These are phyloP conservation scores for Lepisosteus oculatus DNA, from an alignment of 2,113 vertebrate species.

Conservation along the genomic window DNA sequence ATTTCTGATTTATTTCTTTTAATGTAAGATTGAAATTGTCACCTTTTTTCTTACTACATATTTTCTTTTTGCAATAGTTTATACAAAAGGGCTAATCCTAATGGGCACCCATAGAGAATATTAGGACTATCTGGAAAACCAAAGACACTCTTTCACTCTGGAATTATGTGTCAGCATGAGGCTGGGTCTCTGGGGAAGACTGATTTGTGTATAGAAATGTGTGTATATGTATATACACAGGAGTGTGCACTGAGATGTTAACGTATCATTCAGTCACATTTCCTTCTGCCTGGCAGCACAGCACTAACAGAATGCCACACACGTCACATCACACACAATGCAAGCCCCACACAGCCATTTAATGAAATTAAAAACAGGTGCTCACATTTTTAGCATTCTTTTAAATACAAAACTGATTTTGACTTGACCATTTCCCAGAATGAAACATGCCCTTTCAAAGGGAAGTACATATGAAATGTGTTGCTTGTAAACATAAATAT, in stretches of 20 bases:
- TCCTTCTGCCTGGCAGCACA: constrained; percentile 38
- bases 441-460: constrained; percentile 54
- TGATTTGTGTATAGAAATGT: constrained; percentile 48
- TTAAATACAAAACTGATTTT: constrained; percentile 63
- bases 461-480: constrained; percentile 52
- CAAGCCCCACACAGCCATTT: constrained; percentile 22
- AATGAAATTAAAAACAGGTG: constrained; percentile 74
- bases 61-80: too few species aligned
- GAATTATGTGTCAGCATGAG: constrained; percentile 26
- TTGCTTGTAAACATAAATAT: constrained; percentile 57
- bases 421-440: constrained; percentile 63
- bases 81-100: constrained; percentile 14
- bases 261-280: constrained; percentile 57
- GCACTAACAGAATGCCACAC: constrained; percentile 12
- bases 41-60: constrained; percentile 39
- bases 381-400: constrained; percentile 67
- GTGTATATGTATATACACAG: constrained; percentile 46
- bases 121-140: constrained; percentile 35
- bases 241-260: constrained; percentile 52
- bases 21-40: constrained; percentile 39
- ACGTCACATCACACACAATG: constrained; percentile 44
- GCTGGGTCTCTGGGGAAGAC: constrained; percentile 28
- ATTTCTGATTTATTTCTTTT: constrained; percentile 37
- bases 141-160: constrained; percentile 19
- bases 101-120: constrained; percentile 33